These are phyloP conservation scores for Neodon shergylaensis DNA, from an alignment of 2,113 vertebrate genomes.

Conservation along the genomic window DNA sequence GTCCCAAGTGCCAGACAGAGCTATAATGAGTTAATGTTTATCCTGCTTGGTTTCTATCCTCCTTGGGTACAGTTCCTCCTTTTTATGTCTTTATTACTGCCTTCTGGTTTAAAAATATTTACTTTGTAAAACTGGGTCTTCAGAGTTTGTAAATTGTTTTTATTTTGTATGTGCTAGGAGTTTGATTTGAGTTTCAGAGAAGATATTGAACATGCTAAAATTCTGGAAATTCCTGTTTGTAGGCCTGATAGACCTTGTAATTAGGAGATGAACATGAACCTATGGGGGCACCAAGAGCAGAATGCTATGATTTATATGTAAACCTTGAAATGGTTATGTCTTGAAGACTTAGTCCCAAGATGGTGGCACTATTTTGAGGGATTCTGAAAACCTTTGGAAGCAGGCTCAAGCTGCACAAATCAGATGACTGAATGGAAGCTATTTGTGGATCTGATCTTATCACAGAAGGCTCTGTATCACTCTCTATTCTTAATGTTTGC, in stretches of 20 bases:
- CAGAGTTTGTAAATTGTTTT: background rate
- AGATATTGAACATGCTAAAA: background rate
- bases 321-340: background rate
- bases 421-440: background rate
- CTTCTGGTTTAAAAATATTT: background rate
- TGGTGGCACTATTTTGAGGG: background rate
- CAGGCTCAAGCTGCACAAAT: background rate
- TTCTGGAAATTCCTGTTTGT: too few species aligned
- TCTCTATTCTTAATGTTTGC: background rate
- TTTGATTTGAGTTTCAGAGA: background rate
- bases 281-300: background rate
- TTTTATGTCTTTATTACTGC: background rate
- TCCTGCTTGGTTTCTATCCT: background rate
- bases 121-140: background rate
- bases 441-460: too few species aligned
- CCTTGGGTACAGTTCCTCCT: background rate
- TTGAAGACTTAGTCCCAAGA: background rate
- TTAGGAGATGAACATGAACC: background rate
- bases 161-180: background rate
- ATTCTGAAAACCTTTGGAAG: background rate
- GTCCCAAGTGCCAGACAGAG: background rate
- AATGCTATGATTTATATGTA: background rate
- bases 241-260: background rate
- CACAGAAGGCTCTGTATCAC: background rate
- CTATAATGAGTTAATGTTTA: background rate